Conservation (phyloP, 2,888 invertebrate genomes). For the Polydesmus complanatus region DNA sequence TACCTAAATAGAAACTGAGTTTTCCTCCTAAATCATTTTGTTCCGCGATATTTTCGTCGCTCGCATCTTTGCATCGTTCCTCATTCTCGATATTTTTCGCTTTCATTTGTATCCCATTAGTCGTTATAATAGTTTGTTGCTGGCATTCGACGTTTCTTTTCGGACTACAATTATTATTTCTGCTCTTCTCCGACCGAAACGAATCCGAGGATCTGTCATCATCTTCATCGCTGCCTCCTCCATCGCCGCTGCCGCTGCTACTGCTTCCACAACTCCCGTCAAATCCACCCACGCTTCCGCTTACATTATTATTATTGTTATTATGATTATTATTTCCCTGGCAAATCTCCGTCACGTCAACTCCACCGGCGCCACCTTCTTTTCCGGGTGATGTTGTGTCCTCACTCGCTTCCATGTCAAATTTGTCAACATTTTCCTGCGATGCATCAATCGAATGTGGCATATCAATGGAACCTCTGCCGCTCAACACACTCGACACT, state of each 20-base stretch:
- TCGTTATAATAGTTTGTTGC: background rate
- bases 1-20: background rate
- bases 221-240: constrained; percentile 6
- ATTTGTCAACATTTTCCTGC: background rate
- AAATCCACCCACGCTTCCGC: background rate
- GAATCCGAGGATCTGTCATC: constrained; percentile 8
- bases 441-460: background rate
- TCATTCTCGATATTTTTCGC: background rate
- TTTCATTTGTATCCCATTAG: constrained; percentile 7
- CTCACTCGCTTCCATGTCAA: background rate
- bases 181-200: background rate
- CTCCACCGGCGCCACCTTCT: background rate
- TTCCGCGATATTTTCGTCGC: background rate
- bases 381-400: background rate
- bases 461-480: background rate
- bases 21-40: background rate
- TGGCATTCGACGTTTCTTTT: too few species aligned
- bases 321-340: background rate
- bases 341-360: background rate
- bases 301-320: background rate
- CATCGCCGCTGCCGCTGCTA: background rate
- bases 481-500: too few species aligned
- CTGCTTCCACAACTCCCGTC: background rate
- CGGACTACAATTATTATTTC: background rate
- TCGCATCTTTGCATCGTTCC: background rate